Base-by-base conservation (phyloP, 2,888 invertebrate genomes). In the Xestoiulus laeticollis region DNA sequence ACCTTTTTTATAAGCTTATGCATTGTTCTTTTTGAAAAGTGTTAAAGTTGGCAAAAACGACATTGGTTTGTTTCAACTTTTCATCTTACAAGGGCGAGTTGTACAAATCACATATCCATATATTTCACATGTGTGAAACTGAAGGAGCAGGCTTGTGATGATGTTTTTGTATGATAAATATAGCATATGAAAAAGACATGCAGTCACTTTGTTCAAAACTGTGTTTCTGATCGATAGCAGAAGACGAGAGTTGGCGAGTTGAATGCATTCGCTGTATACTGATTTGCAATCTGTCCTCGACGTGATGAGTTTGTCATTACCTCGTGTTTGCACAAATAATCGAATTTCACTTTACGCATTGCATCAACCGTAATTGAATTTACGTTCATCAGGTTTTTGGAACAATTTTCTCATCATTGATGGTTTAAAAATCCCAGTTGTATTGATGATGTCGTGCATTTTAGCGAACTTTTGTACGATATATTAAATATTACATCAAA, bases 321-420 rank as follows among this genome's bases (percentile, higher is more conserved):
- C 14, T 0, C 30, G 78, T 78, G 30, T 78, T 78, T 78, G 30
- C 78, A 78, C 78, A 78, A 78, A 78, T 78, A 78, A 30, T 78
- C 30, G 78, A 78, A 78, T 30, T 78, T 78, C 30, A 30, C 14
- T 78, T 78, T 78, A 16, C 78, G 14, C 78, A 30, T 30, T 1
- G 14, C 78, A 59, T 78, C 78, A 14, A 16, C 78, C 78, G 16
- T 78, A 78, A 78, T 78, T 78, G 78, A 78, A 78, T 78, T 78
- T 78, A 26, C 2, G 78, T 78, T 78, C 78, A 30, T 78, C 22
- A 78, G 78, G 78, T 78, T 78, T 78, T 78, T 30, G 8, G 59
- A 30, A 12, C 78, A 14, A 78, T 78, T 78, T 78, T 26, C 78
- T 78, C 30, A 30, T 78, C 30, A 78, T 78, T 30, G 78, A 12